Conservation (phyloP, 2,113 vertebrate species). For the Astatoreochromis straeleni region DNA sequence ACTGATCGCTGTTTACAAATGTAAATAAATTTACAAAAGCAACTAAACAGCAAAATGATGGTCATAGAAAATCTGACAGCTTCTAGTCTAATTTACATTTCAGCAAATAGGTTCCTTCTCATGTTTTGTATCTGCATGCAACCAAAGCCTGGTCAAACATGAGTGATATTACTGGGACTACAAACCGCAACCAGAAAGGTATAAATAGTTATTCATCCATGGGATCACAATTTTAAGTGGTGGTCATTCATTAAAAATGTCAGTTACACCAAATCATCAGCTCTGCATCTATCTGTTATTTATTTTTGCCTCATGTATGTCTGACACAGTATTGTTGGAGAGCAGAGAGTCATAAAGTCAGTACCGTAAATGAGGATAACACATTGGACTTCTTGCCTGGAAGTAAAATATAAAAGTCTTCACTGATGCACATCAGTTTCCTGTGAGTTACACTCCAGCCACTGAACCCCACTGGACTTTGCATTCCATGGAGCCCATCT, state of each 20-base stretch:
- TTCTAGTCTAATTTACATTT: neutral
- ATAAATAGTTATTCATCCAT: neutral
- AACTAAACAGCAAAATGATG: neutral
- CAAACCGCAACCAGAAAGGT: neutral
- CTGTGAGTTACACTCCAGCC: neutral
- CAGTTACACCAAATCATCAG: neutral
- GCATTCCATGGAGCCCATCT: neutral
- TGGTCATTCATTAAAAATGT: neutral
- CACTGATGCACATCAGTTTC: neutral
- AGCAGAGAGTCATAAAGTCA: neutral
- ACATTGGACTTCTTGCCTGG: neutral
- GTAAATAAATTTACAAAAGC: neutral
- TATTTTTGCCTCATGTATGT: neutral
- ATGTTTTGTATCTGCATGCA: neutral
- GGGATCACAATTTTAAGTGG: neutral
- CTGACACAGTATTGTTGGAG: neutral
- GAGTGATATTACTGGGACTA: neutral
- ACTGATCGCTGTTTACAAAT: neutral
- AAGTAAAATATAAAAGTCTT: neutral
- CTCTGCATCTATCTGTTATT: neutral
- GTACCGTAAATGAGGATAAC: neutral
- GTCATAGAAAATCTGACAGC: neutral
- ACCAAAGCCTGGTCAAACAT: neutral
- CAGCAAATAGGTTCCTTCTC: neutral
- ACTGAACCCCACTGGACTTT: neutral